Base-by-base conservation (phyloP, 2,797 vertebrate species). In the Picus viridis region DNA sequence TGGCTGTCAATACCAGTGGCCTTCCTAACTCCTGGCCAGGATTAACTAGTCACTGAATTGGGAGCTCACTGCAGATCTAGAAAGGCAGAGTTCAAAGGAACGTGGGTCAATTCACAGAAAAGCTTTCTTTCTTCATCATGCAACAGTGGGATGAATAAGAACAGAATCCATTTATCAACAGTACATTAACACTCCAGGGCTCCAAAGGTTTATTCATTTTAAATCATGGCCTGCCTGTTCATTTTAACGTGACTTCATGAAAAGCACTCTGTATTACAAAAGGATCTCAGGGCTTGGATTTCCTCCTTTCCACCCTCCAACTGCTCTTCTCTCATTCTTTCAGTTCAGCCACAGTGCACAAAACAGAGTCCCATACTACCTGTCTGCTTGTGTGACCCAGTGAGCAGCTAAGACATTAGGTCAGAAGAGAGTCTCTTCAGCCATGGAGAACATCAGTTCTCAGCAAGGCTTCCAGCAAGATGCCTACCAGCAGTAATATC, bases 171-270 rank as follows among this genome's bases (percentile, higher is more conserved):
- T 96, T 95, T 96, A 94, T 95, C 91, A 97, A 93, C 79, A 89
- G 65, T 84, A 78, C 43, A 92, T 96, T 95, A 92, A 88, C 96
- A 94, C 74, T 85, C 71, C 92, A 93, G 94, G 76, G 83, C 86
- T 95, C 90, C 83, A 76, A 82, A 96, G 83, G 87, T 94, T 96
- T 97, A 86, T 95, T 96, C 41, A 58, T 94, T 97, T 95, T 32
- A 23, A 91, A 96, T 93, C 73, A 90, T 54, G 86, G 89, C 68
- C 88, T 94, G 87, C 90, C 83, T 95, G 68, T 67, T 95, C 89
- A 92, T 90, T 92, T 95, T 84, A 91, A 90, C 0, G 0, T 47
- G 73, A 80, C 84, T 96, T 93, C 78, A 65, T 41, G 62, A 89
- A 92, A 95, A 94, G 39, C 78, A 61, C 43, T 79, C 78, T 91